Conservation (phyloP, 1,140 invertebrate genomes). For the Euglossa dilemma region DNA sequence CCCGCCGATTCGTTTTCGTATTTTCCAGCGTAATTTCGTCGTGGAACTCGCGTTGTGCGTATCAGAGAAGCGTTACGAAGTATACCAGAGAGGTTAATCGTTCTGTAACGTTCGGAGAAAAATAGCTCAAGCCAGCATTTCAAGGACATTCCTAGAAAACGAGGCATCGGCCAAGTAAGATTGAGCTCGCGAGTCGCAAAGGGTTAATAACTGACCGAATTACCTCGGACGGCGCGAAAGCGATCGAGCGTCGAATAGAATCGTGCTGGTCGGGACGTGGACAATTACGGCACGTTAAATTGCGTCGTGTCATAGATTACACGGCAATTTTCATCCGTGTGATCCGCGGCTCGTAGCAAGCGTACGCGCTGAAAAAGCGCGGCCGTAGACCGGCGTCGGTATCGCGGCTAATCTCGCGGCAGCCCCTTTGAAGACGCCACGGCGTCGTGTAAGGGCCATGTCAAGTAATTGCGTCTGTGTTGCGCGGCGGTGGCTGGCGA, state of each 20-base stretch:
- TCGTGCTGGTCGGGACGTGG: neutral
- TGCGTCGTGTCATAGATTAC: conserved; percentile 32
- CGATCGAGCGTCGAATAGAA: neutral
- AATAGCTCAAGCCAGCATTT: too few relatives aligned
- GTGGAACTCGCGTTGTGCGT: too few relatives aligned
- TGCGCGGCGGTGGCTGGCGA: conserved; percentile 51
- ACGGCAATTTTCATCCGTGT: conserved; percentile 36
- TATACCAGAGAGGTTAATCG: too few relatives aligned
- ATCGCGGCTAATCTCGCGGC: conserved; percentile 45
- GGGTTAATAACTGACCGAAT: neutral
- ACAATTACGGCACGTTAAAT: conserved; percentile 25
- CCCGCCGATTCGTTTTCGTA: too few relatives aligned
- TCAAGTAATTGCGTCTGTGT: conserved; percentile 77
- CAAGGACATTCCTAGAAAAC: too few relatives aligned
- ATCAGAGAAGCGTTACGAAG: too few relatives aligned
- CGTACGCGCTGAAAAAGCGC: conserved; percentile 31
- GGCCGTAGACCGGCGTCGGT: conserved; percentile 20
- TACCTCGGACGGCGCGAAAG: neutral
- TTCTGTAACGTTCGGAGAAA: too few relatives aligned
- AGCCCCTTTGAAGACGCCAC: conserved; percentile 71
- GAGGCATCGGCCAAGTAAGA: too few relatives aligned
- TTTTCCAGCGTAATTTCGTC: too few relatives aligned
- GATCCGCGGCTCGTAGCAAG: neutral
- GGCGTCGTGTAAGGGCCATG: conserved; percentile 67
- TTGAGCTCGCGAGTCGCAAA: too few relatives aligned